Percentiles rank a stretch among this genome's conserved stretches.
phyloP scores from a whole-genome alignment of 2,888 invertebrate genomes.

The Polydrusus pterygomalis region DNA sequence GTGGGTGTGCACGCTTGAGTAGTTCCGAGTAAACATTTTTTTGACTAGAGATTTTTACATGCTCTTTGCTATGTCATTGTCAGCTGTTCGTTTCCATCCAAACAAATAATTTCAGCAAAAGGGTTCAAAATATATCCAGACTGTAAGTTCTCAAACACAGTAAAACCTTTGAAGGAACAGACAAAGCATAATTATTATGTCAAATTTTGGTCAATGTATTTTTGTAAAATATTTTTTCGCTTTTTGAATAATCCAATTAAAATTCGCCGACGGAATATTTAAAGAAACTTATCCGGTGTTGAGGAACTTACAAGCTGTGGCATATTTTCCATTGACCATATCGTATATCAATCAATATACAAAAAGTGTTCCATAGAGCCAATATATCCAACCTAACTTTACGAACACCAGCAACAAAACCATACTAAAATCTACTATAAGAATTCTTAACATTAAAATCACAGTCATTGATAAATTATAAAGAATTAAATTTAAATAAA shows the following conservation, averaged over 20 bases:
- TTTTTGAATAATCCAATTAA: too few relatives aligned
- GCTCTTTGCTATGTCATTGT: too few relatives aligned
- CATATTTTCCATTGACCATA: neutral
- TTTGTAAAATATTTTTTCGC: too few relatives aligned
- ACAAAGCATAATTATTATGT: too few relatives aligned
- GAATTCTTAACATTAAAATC: conserved; percentile 56
- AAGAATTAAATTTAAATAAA: conserved; percentile 51
- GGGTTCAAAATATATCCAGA: neutral
- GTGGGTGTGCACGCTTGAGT: too few relatives aligned
- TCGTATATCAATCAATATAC: neutral
- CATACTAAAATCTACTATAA: conserved; percentile 27
- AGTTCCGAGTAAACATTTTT: too few relatives aligned
- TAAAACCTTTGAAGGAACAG: too few relatives aligned
- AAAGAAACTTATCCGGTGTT: neutral
- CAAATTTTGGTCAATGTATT: too few relatives aligned
- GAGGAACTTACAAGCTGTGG: neutral
- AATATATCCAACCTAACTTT: neutral
- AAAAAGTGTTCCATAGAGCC: neutral
- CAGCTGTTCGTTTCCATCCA: too few relatives aligned
- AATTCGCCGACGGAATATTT: too few relatives aligned
- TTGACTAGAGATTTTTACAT: too few relatives aligned
- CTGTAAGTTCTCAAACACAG: neutral
- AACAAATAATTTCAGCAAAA: neutral
- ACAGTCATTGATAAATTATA: conserved; percentile 51
- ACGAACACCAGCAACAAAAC: conserved; percentile 24